phyloP scores from a whole-genome alignment of 2,113 vertebrate genomes.

The Dissostichus mawsoni region DNA sequence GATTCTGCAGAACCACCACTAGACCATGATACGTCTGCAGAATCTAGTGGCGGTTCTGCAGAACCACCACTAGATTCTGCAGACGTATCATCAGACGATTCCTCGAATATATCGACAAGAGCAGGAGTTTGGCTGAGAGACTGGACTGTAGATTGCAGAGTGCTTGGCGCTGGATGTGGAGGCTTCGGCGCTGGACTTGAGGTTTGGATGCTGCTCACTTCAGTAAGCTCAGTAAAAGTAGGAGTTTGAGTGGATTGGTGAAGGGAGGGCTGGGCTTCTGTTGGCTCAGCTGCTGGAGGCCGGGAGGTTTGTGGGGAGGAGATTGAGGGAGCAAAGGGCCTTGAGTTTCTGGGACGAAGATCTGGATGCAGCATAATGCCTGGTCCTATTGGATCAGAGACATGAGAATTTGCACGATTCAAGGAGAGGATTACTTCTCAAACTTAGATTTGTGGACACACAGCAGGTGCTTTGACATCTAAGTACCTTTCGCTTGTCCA shows the following conservation, averaged over 20 bases:
- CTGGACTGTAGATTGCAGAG: background rate
- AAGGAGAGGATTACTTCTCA: background rate
- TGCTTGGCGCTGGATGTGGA: background rate
- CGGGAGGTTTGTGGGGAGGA: background rate
- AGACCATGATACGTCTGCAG: too few relatives aligned
- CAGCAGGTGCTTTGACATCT: background rate
- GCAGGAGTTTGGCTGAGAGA: background rate
- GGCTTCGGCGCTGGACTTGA: background rate
- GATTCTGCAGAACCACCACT: too few relatives aligned
- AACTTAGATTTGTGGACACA: background rate
- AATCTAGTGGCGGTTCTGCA: background rate
- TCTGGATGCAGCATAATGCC: background rate
- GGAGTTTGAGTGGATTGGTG: background rate
- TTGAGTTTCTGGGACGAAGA: background rate
- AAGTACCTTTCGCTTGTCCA: slow-evolving; percentile 28
- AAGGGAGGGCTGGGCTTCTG: rapidly evolving
- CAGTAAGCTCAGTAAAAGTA: background rate
- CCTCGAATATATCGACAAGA: background rate
- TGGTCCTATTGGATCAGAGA: slow-evolving; percentile 33
- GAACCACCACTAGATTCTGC: background rate
- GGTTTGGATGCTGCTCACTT: background rate
- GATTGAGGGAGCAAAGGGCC: background rate
- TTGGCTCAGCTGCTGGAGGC: background rate
- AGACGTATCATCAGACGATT: background rate
- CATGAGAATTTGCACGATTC: slow-evolving; percentile 15